Base-by-base conservation (phyloP, 2,797 vertebrate species). In the Oreortyx pictus region DNA sequence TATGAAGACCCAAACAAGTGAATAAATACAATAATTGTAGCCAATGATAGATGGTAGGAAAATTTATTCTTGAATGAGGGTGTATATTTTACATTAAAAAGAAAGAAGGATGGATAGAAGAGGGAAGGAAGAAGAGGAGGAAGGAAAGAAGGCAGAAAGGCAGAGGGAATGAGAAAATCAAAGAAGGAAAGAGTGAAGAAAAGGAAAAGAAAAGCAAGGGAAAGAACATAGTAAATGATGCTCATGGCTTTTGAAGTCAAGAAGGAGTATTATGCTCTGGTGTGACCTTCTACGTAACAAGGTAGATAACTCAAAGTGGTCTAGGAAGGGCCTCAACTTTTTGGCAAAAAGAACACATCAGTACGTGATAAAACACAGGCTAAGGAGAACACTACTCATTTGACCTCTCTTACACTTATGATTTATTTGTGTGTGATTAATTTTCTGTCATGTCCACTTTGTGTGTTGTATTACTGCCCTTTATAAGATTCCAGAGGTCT, bases 401-500 rank as follows among this genome's bases (percentile, higher is more conserved):
- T 86, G 24, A 47, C 49, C 82, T 89, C 84, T 64, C 46, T 85
- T 54, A 1, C 41, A 4, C 31, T 87, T 37, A 35, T 74, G 68
- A 86, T 91, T 91, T 92, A 93, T 93, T 91, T 56, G 14, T 7
- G 41, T 47, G 56, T 83, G 89, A 92, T 91, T 93, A 83, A 86
- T 95, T 79, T 35, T 86, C 77, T 88, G 79, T 92, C 82, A 35
- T 64, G 82, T 70, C 67, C 77, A 83, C 80, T 90, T 88, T 47
- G 66, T 78, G 43, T 86, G 72, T 83, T 92, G 89, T 75, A 60
- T 81, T 60, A 79, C 85, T 56, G 47, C 56, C 84, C 31, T 94
- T 88, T 13, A 44, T 88, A 62, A 50, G 66, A 70, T 79, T 91
- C 74, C 7, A 16, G 87, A 33, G 31, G 33, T 91, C 94, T 62